Evolutionary conservation across 1,140 invertebrate species (phyloP), one percentile per base, ranked within the genome.

Genomic region (Heliconius eleuchia): DNA sequence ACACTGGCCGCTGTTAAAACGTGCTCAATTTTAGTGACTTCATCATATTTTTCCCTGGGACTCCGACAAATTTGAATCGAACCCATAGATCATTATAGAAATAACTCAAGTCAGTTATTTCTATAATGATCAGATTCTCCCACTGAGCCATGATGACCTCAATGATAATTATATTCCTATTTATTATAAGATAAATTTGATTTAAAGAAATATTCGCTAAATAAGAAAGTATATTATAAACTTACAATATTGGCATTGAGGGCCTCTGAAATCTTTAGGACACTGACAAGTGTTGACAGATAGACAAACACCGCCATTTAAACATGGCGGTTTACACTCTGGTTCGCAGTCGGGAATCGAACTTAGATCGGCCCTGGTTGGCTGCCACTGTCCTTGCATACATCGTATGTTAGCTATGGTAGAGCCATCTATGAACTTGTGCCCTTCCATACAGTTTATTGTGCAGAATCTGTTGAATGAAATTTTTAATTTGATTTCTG

Each of bases 251-350:
- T 98, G 97, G 84, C 97, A 98, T 80, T 96, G 96, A 1, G 96
- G 94, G 6, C 97, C 97, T 73, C 96, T 95, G 85, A 95, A 97
- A 18, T 96, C 96, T 73, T 96, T 93, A 0, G 97, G 95, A 86
- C 98, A 98, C 81, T 97, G 96, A 77, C 98, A 98, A 2, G 96
- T 93, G 88, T 98, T 97, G 13, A 96, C 95, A 1, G 96, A 95
- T 1, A 98, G 91, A 91, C 98, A 98, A 70, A 95, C 95, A 0
- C 97, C 98, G 9, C 96, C 97, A 86, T 98, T 98, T 76, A 95
- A 79, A 86, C 98, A 98, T 0, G 96, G 94, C 2, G 97, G 97
- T 74, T 95, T 86, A 84, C 98, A 98, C 37, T 96, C 95, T 1
- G 97, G 95, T 92, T 95, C 83, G 84, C 97, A 97, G 87, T 97